Percentiles rank a stretch among this genome's conserved stretches.
Evolutionary conservation across 1,140 invertebrate species (phyloP).

Genomic region (Druon quercuslanigerum): DNA sequence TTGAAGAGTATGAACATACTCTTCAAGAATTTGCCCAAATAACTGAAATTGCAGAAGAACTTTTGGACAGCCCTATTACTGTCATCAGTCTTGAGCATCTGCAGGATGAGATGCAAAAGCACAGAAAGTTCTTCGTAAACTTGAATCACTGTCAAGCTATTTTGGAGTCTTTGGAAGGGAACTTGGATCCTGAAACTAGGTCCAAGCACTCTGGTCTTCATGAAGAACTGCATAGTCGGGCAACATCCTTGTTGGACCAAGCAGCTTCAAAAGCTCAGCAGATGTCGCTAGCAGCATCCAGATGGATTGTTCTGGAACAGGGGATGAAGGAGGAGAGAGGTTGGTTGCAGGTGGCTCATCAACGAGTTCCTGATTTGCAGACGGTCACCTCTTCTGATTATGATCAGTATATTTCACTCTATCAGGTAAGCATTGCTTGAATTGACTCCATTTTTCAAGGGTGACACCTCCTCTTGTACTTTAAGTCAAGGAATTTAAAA

Average conservation of each 20-base stretch:
- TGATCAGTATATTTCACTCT: constrained; percentile 88
- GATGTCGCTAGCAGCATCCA: constrained; percentile 87
- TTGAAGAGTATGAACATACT: constrained; percentile 91
- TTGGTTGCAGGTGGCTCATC: constrained; percentile 88
- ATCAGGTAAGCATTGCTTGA: constrained; percentile 76
- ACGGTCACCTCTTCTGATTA: constrained; percentile 87
- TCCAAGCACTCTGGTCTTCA: constrained; percentile 85
- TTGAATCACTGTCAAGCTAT: constrained; percentile 89
- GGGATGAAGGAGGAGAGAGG: constrained; percentile 87
- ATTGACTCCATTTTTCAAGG: not conserved
- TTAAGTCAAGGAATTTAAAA: not conserved
- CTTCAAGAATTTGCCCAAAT: constrained; percentile 90
- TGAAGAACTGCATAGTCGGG: constrained; percentile 83
- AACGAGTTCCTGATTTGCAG: constrained; percentile 86
- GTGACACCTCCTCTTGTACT: not conserved
- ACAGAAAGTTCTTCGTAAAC: constrained; percentile 91
- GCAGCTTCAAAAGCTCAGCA: constrained; percentile 86
- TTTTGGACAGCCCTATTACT: constrained; percentile 84
- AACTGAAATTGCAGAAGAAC: constrained; percentile 85
- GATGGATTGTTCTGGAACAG: constrained; percentile 88
- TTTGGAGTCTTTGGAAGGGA: constrained; percentile 88
- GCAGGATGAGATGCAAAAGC: constrained; percentile 91
- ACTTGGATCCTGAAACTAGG: constrained; percentile 86
- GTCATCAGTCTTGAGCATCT: constrained; percentile 85
- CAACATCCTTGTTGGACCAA: constrained; percentile 84